phyloP scores from a whole-genome alignment of 2,888 invertebrate genomes.

The Rhyacophila evoluta region DNA sequence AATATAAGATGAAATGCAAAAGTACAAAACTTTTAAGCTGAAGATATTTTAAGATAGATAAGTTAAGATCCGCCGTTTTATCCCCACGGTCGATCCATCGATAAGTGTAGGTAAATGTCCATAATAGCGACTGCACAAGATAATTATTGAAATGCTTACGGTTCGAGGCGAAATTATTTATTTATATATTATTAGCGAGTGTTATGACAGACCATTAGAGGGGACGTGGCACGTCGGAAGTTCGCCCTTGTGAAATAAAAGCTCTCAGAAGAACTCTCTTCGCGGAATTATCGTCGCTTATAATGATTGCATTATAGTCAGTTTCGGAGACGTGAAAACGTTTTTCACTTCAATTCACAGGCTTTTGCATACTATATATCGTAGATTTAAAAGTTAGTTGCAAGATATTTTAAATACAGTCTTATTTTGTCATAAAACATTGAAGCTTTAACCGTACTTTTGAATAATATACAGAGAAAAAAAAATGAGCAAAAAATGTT shows the following conservation, averaged over 20 bases:
- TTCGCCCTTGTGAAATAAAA: slow-evolving; percentile 14
- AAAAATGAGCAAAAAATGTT: too few species aligned
- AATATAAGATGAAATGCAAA: too few species aligned
- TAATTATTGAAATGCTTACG: slow-evolving; percentile 47
- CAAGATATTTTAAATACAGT: too few species aligned
- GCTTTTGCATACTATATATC: too few species aligned
- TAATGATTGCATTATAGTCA: neutral
- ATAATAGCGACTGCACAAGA: slow-evolving; percentile 33
- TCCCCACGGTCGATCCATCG: neutral
- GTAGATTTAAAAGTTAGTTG: too few species aligned
- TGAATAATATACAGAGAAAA: too few species aligned
- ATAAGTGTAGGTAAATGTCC: neutral
- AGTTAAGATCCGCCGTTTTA: neutral
- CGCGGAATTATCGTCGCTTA: neutral
- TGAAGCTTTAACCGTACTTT: too few species aligned
- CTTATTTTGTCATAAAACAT: too few species aligned
- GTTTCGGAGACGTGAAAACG: too few species aligned
- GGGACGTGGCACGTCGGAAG: slow-evolving; percentile 60
- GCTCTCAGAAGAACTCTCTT: neutral
- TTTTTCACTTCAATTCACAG: too few species aligned
- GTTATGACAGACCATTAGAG: slow-evolving; percentile 66
- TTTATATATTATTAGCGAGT: slow-evolving; percentile 63
- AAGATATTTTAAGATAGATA: too few species aligned
- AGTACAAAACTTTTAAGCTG: too few species aligned
- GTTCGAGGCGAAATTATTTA: slow-evolving; percentile 46